These are phyloP conservation scores for Eublepharis macularius DNA, from an alignment of 2,113 vertebrate genomes.

Conservation along the genomic window DNA sequence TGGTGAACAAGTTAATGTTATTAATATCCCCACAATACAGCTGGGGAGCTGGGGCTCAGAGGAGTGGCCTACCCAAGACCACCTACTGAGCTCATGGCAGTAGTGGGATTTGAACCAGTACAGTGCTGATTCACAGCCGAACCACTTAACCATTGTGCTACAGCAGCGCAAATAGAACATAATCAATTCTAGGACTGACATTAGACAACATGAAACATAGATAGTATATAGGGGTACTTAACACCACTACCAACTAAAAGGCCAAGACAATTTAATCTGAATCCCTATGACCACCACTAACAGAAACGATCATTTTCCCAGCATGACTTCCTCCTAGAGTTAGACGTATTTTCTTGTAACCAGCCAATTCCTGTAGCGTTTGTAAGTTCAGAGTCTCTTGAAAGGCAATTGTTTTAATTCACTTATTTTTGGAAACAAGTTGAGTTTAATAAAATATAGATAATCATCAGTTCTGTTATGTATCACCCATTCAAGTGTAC, in stretches of 20 bases:
- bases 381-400: fast-evolving
- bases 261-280: background rate
- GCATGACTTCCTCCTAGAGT: fast-evolving
- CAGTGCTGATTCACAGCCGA: no score
- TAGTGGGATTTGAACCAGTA: no score
- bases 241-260: background rate
- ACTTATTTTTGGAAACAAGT: background rate
- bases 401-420: background rate
- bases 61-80: no score
- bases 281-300: background rate
- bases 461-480: background rate
- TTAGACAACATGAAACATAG: no score
- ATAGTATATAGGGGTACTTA: no score
- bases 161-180: no score
- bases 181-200: no score
- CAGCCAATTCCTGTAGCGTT: background rate
- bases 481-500: background rate
- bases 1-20: no score
- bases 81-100: no score
- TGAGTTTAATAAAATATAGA: fast-evolving
- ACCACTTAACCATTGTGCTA: no score
- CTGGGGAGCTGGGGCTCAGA: no score
- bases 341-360: fast-evolving
- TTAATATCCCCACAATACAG: no score
- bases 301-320: background rate